Base-by-base conservation (phyloP, 1,140 invertebrate species). In the Zophobas morio region DNA sequence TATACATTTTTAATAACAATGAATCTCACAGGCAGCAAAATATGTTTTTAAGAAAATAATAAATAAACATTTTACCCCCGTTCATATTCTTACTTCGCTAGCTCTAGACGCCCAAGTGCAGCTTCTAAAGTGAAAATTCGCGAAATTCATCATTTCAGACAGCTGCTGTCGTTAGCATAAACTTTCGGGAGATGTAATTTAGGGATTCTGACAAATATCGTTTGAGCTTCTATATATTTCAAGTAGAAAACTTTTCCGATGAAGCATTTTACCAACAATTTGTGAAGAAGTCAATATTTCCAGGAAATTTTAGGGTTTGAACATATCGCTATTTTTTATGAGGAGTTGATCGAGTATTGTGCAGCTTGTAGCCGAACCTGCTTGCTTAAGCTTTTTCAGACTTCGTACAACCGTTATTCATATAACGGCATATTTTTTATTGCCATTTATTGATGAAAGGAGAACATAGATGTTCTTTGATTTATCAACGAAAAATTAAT, bases 81-180 rank as follows among this genome's bases (percentile, higher is more conserved):
- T 42, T 37, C 6, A 8, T n/a, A 66, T 66, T 8, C 42, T 66
- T 66, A 66, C 20, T 20, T 20, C 20, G 20, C 20, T 20, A 20
- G 20, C 20, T 20, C 20, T 20, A 66, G 42, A 37, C 42, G 60
- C 42, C 60, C 60, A 36, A 66, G 42, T 66, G 60, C 42, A 66
- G 60, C 60, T 66, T 57, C 33, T 42, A 66, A 66, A 66, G 60
- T 66, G 60, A 66, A 66, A 66, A 66, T 66, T 66, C 39, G 60
- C 37, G 60, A 66, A 66, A 66, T 66, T 66, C 39, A 66, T 66
- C 60, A 66, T 66, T 66, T 40, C 60, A 66, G 60, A 66, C 60
- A 66, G 60, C 60, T 66, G 39, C 60, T 66, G 60, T 66, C 60
- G 60, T 66, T 66, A 66, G 60, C 60, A 66, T 66, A 66, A 66